Base-by-base conservation (phyloP, 2,113 vertebrate species). In the Hyaena hyaena region DNA sequence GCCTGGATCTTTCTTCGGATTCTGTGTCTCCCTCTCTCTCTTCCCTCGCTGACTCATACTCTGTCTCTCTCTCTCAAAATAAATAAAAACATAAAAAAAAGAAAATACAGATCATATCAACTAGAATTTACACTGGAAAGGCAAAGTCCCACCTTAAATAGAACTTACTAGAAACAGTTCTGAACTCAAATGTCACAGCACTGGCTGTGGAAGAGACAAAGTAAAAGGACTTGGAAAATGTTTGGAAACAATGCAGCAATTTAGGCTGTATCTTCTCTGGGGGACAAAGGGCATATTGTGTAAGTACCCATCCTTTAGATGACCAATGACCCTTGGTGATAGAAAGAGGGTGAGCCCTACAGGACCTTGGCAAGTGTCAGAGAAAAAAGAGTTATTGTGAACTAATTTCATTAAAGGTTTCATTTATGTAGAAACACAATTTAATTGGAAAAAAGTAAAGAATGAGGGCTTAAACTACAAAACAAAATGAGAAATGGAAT, bases 261-360 rank as follows among this genome's bases (percentile, higher is more conserved):
- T 74, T 87, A 0, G 0, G 1, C 9, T 76, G 7, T 73, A n/a
- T 58, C 4, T 0, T 66, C 15, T 48, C 5, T 74, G 39, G 26
- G 31, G 6, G 6, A 16, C 26, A 10, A 39, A 95, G 76, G 15
- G 8, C 1, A 28, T 17, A 69, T 50, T 76, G 3, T 68, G 11
- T 5, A 2, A 35, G 35, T 39, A 65, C 7, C 26, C 83, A 4
- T 48, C 24, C 35, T 83, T 45, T 79, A 16, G 9, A 31, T 10
- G n/a, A 50, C 7, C 39, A 39, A 39, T 39, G 39, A 39, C 39
- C 39, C 39, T 48, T 3, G 19, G 11, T 48, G 73, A n/a, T 33
- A 35, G 33, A 73, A 21, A 9, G 7, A 24, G 66, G 10, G 10
- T 10, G 48, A 23, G 7, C 4, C 11, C 5, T 33, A 10, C 0